Evolutionary conservation across 2,797 vertebrate genomes (phyloP), one percentile per base, ranked within the genome.

Genomic region (Poecilia velifera): DNA sequence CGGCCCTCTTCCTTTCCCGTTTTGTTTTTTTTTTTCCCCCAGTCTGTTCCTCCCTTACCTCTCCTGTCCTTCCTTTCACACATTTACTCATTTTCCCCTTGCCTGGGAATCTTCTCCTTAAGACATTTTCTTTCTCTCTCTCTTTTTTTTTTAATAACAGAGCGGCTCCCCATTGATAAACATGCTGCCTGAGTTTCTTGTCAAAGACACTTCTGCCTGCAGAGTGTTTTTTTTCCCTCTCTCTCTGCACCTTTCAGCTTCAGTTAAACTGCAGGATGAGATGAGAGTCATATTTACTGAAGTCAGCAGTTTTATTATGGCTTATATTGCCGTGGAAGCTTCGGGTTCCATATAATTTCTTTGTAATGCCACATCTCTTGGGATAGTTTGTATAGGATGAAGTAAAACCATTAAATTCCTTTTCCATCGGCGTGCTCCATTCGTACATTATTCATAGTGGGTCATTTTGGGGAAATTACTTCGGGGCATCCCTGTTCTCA

Each of bases 221-320:
- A 73, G 45, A 89, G 82, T 43, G 41, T 82, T 55, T 85, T 87
- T 59, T 57, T 22, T 53, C 16, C 16, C 9, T 49, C 25, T 82
- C 74, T 75, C 86, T 83, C 76, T 74, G 62, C 76, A 72, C 82
- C 78, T 93, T 91, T 92, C 89, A 90, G 82, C 73, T 72, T 8
- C 73, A 45, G 74, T 90, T 87, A 76, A 90, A 92, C 77, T 81
- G 74, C 84, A 80, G 57, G 47, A 81, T 80, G 82, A 88, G 87
- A 92, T 84, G 88, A 77, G 83, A 86, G 59, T 84, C 85, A 87
- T 80, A 91, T 93, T 91, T 90, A 93, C 88, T 87, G 87, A 79
- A 82, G 90, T 95, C 91, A 94, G 93, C 93, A 91, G 77, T 76
- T 92, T 93, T 91, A 91, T 93, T 92, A 90, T 88, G 66, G 88